Evolutionary conservation across 2,888 invertebrate species (phyloP).

Genomic region (Pyrgus malvae): DNA sequence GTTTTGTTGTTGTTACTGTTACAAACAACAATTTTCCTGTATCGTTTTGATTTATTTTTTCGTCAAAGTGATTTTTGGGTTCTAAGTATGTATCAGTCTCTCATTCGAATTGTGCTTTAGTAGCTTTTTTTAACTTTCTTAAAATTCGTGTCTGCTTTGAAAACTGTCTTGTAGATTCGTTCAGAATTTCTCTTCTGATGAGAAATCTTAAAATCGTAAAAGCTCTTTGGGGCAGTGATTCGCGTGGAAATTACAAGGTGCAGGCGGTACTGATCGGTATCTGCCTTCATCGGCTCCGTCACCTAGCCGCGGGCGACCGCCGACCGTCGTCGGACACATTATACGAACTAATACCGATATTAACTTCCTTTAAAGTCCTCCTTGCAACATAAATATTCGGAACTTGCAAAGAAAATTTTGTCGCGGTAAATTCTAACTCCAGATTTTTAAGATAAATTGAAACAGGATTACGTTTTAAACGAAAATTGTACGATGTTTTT

Average conservation of each 20-base stretch:
- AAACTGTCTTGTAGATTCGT: background rate
- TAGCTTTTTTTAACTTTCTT: background rate
- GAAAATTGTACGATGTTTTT: too few species aligned
- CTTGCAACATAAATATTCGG: constrained; percentile 15
- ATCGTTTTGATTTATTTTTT: background rate
- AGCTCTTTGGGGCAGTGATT: constrained; percentile 23
- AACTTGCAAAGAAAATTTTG: constrained; percentile 7
- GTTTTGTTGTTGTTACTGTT: constrained; percentile 28
- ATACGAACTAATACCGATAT: constrained; percentile 62
- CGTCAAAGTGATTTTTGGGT: background rate
- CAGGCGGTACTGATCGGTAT: constrained; percentile 56
- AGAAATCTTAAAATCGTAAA: constrained; percentile 31
- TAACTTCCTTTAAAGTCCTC: constrained; percentile 45
- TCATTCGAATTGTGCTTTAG: too few species aligned
- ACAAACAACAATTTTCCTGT: constrained; percentile 19
- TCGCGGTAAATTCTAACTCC: background rate
- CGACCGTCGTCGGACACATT: constrained; percentile 57
- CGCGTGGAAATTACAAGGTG: constrained; percentile 61
- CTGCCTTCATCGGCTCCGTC: constrained; percentile 64
- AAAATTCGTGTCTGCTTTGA: background rate
- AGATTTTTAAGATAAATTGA: too few species aligned
- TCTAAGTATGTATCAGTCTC: background rate
- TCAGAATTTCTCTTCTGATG: constrained; percentile 20
- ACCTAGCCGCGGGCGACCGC: constrained; percentile 67
- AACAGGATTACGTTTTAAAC: too few species aligned